phyloP scores from a whole-genome alignment of 2,797 vertebrate species.

The Micrastur ruficollis region DNA sequence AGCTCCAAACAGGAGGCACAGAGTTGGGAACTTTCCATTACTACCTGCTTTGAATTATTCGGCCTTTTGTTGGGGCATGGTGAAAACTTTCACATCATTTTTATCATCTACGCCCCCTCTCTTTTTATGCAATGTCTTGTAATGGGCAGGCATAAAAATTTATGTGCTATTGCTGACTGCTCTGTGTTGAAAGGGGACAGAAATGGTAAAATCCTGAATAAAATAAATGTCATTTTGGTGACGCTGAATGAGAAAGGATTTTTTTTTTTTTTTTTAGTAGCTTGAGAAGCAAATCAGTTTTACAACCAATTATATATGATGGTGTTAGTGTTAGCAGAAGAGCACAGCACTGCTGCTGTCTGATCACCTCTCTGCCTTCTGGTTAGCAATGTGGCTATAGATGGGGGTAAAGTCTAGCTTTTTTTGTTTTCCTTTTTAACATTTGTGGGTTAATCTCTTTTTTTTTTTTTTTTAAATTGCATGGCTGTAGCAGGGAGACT shows the following conservation, averaged over 20 bases:
- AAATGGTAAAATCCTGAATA: slow-evolving; percentile 15
- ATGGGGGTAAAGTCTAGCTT: neutral
- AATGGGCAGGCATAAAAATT: slow-evolving; percentile 15
- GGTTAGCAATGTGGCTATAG: neutral
- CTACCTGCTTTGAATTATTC: neutral
- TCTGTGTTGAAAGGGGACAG: neutral
- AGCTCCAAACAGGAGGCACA: neutral
- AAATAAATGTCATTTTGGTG: slow-evolving; percentile 12
- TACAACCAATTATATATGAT: slow-evolving; percentile 1
- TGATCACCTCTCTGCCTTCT: neutral
- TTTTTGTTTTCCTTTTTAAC: neutral
- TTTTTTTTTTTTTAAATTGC: neutral
- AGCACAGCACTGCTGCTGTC: neutral
- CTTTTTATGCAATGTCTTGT: slow-evolving; percentile 4
- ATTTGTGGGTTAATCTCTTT: neutral
- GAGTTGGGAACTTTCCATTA: neutral
- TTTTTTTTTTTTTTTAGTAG: neutral
- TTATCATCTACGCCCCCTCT: neutral
- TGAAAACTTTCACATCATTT: neutral
- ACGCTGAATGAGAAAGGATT: neutral
- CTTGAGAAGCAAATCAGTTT: neutral
- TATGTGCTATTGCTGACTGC: neutral
- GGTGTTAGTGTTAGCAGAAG: neutral
- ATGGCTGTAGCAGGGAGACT: neutral
- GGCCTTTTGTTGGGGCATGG: neutral